phyloP scores from a whole-genome alignment of 2,888 invertebrate genomes.

The Folsomia candida region DNA sequence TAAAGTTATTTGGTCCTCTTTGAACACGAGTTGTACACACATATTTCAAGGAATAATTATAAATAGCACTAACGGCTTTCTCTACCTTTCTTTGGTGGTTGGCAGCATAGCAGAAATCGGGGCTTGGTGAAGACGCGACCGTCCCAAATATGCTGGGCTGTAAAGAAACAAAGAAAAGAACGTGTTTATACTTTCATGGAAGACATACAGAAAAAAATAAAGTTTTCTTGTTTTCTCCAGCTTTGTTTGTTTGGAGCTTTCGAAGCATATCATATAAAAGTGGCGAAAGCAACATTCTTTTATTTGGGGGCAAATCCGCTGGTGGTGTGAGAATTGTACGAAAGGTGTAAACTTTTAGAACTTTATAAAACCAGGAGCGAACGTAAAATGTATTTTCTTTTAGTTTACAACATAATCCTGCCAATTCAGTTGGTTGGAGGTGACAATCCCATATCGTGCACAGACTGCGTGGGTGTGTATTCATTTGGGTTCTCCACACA shows the following conservation, averaged over 20 bases:
- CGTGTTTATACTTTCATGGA: background rate
- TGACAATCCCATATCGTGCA: background rate
- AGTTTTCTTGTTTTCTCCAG: background rate
- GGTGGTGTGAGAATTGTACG: too few species aligned
- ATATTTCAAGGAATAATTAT: too few species aligned
- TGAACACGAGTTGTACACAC: too few species aligned
- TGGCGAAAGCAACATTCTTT: background rate
- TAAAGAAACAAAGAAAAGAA: slow-evolving; percentile 33
- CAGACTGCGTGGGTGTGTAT: background rate
- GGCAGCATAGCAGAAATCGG: slow-evolving; percentile 39
- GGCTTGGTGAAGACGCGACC: slow-evolving; percentile 46
- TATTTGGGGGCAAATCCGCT: too few species aligned
- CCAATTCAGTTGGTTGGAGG: background rate
- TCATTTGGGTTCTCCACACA: background rate
- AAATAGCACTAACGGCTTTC: background rate
- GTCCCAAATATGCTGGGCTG: slow-evolving; percentile 50
- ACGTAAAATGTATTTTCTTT: background rate
- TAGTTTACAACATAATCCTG: background rate
- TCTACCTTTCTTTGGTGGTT: slow-evolving; percentile 47
- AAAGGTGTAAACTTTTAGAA: too few species aligned
- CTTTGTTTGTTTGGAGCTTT: background rate
- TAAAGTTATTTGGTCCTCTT: too few species aligned
- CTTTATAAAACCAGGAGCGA: background rate
- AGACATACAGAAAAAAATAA: background rate
- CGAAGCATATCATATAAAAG: background rate